These are phyloP conservation scores for Phoebastria nigripes DNA, from an alignment of 2,797 vertebrate genomes.

Conservation along the genomic window DNA sequence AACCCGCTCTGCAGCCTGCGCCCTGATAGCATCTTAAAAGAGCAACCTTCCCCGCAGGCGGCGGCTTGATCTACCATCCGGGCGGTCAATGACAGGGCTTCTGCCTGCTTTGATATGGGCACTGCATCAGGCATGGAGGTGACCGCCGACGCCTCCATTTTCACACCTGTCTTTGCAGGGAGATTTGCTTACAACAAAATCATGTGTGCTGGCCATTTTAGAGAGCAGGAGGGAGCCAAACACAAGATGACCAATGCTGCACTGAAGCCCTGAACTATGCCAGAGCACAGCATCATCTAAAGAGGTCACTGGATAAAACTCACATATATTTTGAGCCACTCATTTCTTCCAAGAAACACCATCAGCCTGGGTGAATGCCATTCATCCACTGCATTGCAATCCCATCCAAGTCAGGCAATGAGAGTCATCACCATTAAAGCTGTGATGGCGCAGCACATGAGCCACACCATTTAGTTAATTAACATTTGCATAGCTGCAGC, in stretches of 20 bases:
- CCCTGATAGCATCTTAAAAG: neutral
- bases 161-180: neutral
- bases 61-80: neutral
- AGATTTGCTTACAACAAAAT: neutral
- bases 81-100: neutral
- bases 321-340: neutral
- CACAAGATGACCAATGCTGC: neutral
- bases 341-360: neutral
- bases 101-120: neutral
- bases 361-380: neutral
- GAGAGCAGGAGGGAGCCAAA: neutral
- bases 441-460: neutral
- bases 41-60: neutral
- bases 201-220: neutral
- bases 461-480: neutral
- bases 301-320: neutral
- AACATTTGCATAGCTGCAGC: neutral
- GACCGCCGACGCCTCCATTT: rapidly evolving
- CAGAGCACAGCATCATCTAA: neutral
- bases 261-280: neutral
- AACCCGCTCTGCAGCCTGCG: neutral
- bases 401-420: neutral
- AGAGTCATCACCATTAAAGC: neutral
- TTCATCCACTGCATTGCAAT: neutral
- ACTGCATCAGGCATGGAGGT: neutral